phyloP scores from a whole-genome alignment of 2,113 vertebrate genomes.

The Phalacrocorax aristotelis region DNA sequence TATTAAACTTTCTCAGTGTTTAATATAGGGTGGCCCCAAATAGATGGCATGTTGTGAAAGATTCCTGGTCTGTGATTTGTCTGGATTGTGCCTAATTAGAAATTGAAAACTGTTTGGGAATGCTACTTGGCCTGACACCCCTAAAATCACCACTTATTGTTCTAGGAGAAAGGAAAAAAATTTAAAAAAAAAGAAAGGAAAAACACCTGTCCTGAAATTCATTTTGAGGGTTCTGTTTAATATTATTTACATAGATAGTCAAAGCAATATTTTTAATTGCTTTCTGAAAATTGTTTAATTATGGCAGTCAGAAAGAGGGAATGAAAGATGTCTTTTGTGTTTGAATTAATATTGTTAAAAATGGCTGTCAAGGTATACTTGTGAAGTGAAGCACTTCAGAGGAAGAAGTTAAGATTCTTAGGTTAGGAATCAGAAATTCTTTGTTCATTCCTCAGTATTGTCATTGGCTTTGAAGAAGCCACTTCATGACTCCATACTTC shows the following conservation, averaged over 20 bases:
- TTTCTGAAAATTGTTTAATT: background rate
- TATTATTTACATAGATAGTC: background rate
- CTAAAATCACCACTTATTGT: background rate
- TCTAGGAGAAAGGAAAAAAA: background rate
- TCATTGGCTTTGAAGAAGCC: background rate
- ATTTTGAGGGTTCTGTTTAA: background rate
- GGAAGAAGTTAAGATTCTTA: background rate
- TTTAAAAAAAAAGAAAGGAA: background rate
- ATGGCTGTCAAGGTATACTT: background rate
- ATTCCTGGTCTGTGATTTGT: background rate
- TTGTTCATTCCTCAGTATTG: background rate
- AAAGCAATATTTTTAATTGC: background rate
- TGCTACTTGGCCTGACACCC: rapidly evolving
- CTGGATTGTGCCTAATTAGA: background rate
- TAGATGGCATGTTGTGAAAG: rapidly evolving
- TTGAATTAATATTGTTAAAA: background rate
- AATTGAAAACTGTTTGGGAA: background rate
- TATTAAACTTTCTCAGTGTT: background rate
- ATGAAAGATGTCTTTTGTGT: background rate
- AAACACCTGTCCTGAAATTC: background rate
- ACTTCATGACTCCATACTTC: background rate
- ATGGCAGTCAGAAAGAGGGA: background rate
- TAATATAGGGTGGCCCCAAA: background rate
- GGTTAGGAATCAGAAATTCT: background rate
- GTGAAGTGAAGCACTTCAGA: background rate